Evolutionary conservation across 2,888 invertebrate genomes (phyloP).

Genomic region (Polymixis flavicincta): DNA sequence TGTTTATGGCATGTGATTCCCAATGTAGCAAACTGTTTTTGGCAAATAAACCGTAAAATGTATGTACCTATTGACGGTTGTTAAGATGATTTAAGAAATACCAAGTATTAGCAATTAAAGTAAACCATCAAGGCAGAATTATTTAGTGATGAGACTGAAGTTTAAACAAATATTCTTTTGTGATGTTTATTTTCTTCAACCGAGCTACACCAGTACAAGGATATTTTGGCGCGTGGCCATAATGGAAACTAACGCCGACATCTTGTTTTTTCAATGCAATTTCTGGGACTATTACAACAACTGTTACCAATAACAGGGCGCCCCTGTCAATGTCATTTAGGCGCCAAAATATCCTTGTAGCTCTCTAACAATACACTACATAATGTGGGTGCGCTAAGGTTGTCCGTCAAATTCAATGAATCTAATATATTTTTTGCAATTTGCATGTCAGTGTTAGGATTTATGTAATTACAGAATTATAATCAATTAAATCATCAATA

Average conservation of each 20-base stretch:
- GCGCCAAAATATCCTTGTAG: neutral
- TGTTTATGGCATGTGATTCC: neutral
- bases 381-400: neutral
- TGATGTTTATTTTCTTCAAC: slow-evolving; percentile 16
- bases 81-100: neutral
- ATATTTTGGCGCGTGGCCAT: neutral
- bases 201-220: neutral
- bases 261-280: neutral
- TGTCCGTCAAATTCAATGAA: too few species aligned
- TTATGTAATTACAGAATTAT: too few species aligned
- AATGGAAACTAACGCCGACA: neutral
- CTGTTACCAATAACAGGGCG: neutral
- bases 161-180: neutral
- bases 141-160: slow-evolving; percentile 6
- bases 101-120: neutral
- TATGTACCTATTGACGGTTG: neutral
- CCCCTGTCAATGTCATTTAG: too few species aligned
- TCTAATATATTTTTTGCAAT: too few species aligned
- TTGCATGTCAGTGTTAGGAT: too few species aligned
- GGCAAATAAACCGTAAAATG: neutral
- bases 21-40: neutral
- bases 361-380: slow-evolving; percentile 3
- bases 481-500: too few species aligned
- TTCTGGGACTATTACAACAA: neutral
- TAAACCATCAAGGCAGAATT: slow-evolving; percentile 1